Conservation (phyloP, 2,888 invertebrate genomes). For the Aphrophora alni region DNA sequence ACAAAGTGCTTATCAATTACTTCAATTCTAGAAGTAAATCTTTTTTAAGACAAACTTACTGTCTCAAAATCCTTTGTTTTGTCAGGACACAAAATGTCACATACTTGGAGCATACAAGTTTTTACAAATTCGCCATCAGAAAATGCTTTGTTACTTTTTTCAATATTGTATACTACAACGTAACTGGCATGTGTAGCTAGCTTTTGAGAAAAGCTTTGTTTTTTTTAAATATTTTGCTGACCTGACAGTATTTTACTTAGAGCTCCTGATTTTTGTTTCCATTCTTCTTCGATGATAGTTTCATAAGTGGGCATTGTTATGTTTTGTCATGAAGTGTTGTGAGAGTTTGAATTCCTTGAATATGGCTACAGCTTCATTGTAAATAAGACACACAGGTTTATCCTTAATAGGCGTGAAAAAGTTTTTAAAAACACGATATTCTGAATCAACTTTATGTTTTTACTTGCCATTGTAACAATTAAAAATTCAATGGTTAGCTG, state of each 20-base stretch:
- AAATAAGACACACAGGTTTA: no score
- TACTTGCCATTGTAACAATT: no score
- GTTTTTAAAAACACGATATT: no score
- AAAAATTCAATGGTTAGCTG: no score
- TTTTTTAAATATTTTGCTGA: slow-evolving; percentile 19
- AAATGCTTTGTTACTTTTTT: slow-evolving; percentile 31
- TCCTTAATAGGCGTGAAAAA: no score
- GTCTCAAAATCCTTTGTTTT: slow-evolving; percentile 30
- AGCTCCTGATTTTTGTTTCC: no score
- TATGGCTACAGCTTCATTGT: no score
- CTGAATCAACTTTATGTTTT: no score
- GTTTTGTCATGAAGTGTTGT: slow-evolving; percentile 30
- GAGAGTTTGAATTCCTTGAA: slow-evolving; percentile 31
- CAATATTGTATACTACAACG: slow-evolving; percentile 27
- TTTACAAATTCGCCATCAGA: slow-evolving; percentile 32
- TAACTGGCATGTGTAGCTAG: slow-evolving; percentile 26
- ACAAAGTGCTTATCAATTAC: not conserved
- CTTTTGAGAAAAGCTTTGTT: slow-evolving; percentile 13
- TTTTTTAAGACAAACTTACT: slow-evolving; percentile 20
- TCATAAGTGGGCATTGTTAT: no score
- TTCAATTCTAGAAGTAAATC: not conserved
- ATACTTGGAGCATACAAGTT: slow-evolving; percentile 25
- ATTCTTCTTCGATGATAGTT: no score
- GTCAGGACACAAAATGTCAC: slow-evolving; percentile 28
- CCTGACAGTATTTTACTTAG: no score